phyloP scores from a whole-genome alignment of 2,113 vertebrate species.

The Enhydra lutris region DNA sequence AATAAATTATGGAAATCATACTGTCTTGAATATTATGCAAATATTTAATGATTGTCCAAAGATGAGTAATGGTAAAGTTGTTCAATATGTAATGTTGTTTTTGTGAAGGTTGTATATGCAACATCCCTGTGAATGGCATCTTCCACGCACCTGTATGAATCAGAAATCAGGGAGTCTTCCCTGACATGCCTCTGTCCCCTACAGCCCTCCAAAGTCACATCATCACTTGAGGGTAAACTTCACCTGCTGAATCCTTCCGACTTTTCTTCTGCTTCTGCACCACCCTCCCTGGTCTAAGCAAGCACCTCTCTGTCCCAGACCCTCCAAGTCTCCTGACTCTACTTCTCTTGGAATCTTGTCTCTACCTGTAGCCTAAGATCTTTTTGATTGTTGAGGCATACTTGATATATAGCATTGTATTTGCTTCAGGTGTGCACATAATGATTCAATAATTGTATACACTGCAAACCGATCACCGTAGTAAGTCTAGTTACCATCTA shows the following conservation, averaged over 20 bases:
- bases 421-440: background rate
- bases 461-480: background rate
- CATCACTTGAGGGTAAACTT: background rate
- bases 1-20: background rate
- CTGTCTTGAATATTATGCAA: background rate
- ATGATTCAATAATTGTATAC: background rate
- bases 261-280: background rate
- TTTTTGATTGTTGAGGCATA: background rate
- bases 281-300: background rate
- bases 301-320: background rate
- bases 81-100: background rate
- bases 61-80: background rate
- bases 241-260: background rate
- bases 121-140: background rate
- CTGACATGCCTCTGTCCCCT: background rate
- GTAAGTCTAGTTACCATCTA: background rate
- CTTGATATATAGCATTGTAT: background rate
- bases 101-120: background rate
- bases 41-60: slow-evolving; percentile 25
- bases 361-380: background rate
- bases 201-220: background rate
- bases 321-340: background rate
- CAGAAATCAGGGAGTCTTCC: background rate
- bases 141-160: background rate
- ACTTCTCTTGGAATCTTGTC: background rate